phyloP scores from a whole-genome alignment of 1,140 invertebrate genomes.

The Drosophila malerkotliana region DNA sequence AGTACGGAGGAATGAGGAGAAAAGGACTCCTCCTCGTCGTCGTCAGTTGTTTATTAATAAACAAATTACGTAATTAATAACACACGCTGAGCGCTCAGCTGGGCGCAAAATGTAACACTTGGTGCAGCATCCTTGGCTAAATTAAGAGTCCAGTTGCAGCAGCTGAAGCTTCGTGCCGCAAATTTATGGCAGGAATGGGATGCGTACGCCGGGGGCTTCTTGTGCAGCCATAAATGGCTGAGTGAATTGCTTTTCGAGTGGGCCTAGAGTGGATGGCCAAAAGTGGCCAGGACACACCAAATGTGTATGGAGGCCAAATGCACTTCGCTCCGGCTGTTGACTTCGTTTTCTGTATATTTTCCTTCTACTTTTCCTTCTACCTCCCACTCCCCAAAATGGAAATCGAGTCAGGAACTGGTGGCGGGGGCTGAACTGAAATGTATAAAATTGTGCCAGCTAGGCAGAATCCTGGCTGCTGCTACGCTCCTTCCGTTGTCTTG shows the following conservation, averaged over 20 bases:
- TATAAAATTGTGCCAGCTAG: slow-evolving; percentile 61
- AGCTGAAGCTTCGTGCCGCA: slow-evolving; percentile 4
- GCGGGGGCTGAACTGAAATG: slow-evolving; percentile 26
- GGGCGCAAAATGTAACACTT: slow-evolving; percentile 65
- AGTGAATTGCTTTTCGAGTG: slow-evolving; percentile 51
- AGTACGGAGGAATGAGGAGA: neutral
- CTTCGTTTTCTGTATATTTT: slow-evolving; percentile 15
- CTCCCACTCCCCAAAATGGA: slow-evolving; percentile 21
- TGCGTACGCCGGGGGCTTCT: slow-evolving; percentile 40
- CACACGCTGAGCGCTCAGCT: slow-evolving; percentile 74
- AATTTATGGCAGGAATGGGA: slow-evolving; percentile 36
- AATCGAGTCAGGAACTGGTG: slow-evolving; percentile 40
- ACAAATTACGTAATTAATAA: slow-evolving; percentile 79
- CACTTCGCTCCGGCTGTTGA: slow-evolving; percentile 52
- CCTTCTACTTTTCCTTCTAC: slow-evolving; percentile 5
- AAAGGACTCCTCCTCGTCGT: neutral
- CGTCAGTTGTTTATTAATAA: slow-evolving; percentile 69
- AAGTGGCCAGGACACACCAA: slow-evolving; percentile 52
- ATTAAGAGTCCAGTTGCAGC: slow-evolving; percentile 20
- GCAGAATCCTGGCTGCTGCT: slow-evolving; percentile 46
- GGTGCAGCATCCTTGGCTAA: slow-evolving; percentile 44
- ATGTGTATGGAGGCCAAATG: slow-evolving; percentile 39
- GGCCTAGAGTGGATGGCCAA: slow-evolving; percentile 5
- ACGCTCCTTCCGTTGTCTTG: slow-evolving; percentile 27
- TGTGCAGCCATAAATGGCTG: slow-evolving; percentile 63